Base-by-base conservation (phyloP, 2,113 vertebrate genomes). In the Pica pica region DNA sequence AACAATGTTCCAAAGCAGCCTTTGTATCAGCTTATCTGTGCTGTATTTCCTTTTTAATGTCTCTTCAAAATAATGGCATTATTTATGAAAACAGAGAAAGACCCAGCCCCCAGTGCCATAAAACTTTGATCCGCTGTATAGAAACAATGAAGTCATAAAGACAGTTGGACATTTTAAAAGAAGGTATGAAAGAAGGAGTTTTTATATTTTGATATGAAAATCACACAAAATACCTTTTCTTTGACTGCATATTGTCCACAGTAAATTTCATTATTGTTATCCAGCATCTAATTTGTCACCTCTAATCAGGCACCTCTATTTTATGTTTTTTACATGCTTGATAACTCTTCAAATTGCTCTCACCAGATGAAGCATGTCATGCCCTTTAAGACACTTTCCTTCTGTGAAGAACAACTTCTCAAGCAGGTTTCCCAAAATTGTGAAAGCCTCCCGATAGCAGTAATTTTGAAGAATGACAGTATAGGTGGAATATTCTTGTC, bases 391-490 rank as follows among this genome's bases (percentile, higher is more conserved):
- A 70, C 24, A 73, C 39, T 93, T 42, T 59, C 27, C 41, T 63
- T 85, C 59, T 49, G 19, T 73, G 69, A 39, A 88, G 75, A 89
- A 16, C 49, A 93, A 44, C 79, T 91, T 78, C 59, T 92, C 19
- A 7, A 90, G 79, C 35, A 96, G 94, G 57, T 78, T 78, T 96
- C 93, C 63, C 64, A 83, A 86, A 95, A 81, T 49, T 92, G 35
- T 77, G 50, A 91, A 90, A 93, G 42, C 64, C 70, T 96, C 70
- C 83, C 70, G 94, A 97, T 91, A 67, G 90, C 77, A 94, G 64
- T 92, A 88, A 96, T 94, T 97, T 96, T 94, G 96, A 96, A 95
- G 90, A 93, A 63, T 93, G 75, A 68, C 69, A 46, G 61, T 81
- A 77, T 41, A 91, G 49, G 59, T 80, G 16, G 65, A 80, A 67